Conservation (phyloP, 2,888 invertebrate genomes). For the Magallana nippona region DNA sequence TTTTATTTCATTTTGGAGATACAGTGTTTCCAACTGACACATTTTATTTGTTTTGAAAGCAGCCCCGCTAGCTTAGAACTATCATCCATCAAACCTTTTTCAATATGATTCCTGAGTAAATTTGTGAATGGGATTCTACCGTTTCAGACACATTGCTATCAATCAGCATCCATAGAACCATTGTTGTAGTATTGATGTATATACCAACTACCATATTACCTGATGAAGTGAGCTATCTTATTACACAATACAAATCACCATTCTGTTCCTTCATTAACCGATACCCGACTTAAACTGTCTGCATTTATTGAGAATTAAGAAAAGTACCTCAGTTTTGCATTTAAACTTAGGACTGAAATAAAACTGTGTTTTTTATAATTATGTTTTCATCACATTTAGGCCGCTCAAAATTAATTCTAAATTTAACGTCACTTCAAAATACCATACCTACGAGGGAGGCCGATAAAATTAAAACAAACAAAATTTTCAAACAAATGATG, state of each 20-base stretch:
- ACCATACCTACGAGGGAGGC: too few relatives aligned
- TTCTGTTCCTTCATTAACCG: neutral
- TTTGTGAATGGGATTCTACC: neutral
- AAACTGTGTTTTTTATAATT: too few relatives aligned
- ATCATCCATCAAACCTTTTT: conserved; percentile 1
- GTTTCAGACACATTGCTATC: neutral
- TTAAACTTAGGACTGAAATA: too few relatives aligned
- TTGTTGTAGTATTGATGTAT: conserved; percentile 17
- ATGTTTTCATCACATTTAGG: too few relatives aligned
- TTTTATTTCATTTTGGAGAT: neutral
- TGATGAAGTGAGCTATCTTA: neutral
- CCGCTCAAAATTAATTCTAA: too few relatives aligned
- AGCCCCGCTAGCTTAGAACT: neutral
- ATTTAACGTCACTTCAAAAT: too few relatives aligned
- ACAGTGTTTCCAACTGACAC: neutral
- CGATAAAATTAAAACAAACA: too few relatives aligned
- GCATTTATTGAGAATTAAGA: too few relatives aligned
- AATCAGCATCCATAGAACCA: neutral
- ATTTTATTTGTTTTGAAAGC: neutral
- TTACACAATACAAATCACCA: neutral
- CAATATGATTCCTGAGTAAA: neutral
- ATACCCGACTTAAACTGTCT: too few relatives aligned
- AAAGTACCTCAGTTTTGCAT: too few relatives aligned
- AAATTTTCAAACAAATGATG: too few relatives aligned
- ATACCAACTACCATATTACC: neutral